A percentile compares a stretch with the other conserved stretches of the same genome.
Evolutionary conservation across 1,140 invertebrate genomes (phyloP).

Genomic region (Diabrotica undecimpunctata): DNA sequence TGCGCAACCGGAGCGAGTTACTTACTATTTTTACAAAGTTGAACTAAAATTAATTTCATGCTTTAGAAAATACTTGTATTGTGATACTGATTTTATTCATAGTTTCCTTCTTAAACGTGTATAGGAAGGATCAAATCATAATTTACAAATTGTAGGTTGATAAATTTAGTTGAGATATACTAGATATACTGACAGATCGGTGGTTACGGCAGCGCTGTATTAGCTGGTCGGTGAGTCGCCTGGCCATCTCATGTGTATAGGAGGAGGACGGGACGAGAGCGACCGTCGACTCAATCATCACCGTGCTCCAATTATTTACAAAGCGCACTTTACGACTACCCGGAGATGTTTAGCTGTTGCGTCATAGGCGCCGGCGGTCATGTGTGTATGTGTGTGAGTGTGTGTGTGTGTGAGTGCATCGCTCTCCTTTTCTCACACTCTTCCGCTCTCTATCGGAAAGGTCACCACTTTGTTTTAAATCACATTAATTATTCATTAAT

Average conservation of each 20-base stretch:
- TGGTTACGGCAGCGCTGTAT: too few relatives aligned
- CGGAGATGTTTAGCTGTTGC: constrained; percentile 32
- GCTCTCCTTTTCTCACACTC: background rate
- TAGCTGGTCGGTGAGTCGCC: constrained; percentile 11
- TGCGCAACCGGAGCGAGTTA: too few relatives aligned
- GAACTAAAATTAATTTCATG: too few relatives aligned
- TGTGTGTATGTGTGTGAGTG: background rate
- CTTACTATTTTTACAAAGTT: too few relatives aligned
- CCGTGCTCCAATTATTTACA: constrained; percentile 37
- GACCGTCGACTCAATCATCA: constrained; percentile 29
- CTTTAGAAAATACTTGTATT: too few relatives aligned
- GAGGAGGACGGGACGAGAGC: background rate
- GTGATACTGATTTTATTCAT: too few relatives aligned
- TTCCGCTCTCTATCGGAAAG: constrained; percentile 4
- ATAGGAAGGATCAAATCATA: too few relatives aligned
- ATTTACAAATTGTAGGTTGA: too few relatives aligned
- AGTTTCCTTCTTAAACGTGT: too few relatives aligned
- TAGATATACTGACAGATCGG: too few relatives aligned
- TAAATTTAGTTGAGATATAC: too few relatives aligned
- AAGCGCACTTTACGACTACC: constrained; percentile 30
- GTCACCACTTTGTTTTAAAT: background rate
- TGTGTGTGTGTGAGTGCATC: constrained; percentile 2
- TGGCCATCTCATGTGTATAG: background rate
- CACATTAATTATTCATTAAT: constrained; percentile 1
- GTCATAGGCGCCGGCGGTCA: constrained; percentile 24